These are phyloP conservation scores for Hippocampus barbouri DNA, from an alignment of 2,113 vertebrate genomes.

Conservation along the genomic window DNA sequence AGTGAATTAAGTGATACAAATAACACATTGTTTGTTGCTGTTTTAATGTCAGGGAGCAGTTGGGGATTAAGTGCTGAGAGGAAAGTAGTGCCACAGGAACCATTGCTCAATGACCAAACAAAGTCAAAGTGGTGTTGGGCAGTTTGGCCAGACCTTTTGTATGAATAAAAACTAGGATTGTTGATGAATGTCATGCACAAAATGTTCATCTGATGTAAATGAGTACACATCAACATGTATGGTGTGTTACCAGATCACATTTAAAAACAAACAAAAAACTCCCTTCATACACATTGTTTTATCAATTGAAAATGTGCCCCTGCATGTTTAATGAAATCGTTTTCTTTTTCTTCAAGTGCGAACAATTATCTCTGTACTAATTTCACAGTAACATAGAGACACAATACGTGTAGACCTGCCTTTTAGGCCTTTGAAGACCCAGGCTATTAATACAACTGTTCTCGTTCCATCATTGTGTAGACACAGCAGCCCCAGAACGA, in stretches of 20 bases:
- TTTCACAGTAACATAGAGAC: conserved; percentile 46
- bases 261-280: conserved; percentile 1
- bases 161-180: neutral
- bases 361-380: conserved; percentile 6
- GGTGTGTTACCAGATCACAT: neutral
- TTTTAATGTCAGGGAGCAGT: neutral
- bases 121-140: neutral
- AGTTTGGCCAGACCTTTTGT: neutral
- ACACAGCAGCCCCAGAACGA: conserved; percentile 52
- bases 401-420: conserved; percentile 42
- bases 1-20: neutral
- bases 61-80: neutral
- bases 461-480: conserved; percentile 60
- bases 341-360: neutral
- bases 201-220: neutral
- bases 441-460: conserved; percentile 43
- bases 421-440: conserved; percentile 50
- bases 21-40: neutral
- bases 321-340: conserved; percentile 7
- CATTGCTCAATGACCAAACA: neutral
- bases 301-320: conserved; percentile 36
- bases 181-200: neutral
- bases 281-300: conserved; percentile 24
- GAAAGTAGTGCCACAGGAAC: neutral
- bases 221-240: neutral